Conservation (phyloP, 2,113 vertebrate species). For the Microcebus jonahi region DNA sequence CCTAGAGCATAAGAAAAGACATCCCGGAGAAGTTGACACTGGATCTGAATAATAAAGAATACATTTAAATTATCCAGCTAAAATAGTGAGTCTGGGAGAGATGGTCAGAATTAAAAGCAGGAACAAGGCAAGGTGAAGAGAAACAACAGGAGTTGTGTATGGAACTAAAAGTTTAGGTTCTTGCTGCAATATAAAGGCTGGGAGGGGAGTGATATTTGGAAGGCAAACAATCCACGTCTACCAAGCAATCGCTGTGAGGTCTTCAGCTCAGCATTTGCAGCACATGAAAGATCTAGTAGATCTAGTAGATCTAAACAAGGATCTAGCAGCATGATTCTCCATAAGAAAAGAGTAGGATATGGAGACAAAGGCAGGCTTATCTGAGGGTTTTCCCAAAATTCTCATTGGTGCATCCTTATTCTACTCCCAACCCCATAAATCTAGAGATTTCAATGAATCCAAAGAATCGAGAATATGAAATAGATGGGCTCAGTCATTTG, state of each 20-base stretch:
- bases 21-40: not conserved
- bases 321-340: not conserved
- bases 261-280: not conserved
- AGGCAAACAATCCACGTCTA: not conserved
- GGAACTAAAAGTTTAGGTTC: not conserved
- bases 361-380: not conserved
- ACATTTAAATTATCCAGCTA: not conserved
- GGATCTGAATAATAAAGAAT: not conserved
- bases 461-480: not conserved
- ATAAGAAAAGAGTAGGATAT: not conserved
- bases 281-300: not conserved
- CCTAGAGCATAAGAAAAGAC: not conserved
- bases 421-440: not conserved
- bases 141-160: not conserved
- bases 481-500: not conserved
- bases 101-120: not conserved
- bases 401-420: not conserved
- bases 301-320: not conserved
- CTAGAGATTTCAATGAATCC: not conserved
- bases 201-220: not conserved
- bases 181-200: not conserved
- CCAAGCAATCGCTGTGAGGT: not conserved
- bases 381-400: not conserved
- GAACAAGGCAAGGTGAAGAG: not conserved
- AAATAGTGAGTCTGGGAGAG: not conserved